phyloP scores from a whole-genome alignment of 2,888 invertebrate genomes.

The Pseudoips prasinana region DNA sequence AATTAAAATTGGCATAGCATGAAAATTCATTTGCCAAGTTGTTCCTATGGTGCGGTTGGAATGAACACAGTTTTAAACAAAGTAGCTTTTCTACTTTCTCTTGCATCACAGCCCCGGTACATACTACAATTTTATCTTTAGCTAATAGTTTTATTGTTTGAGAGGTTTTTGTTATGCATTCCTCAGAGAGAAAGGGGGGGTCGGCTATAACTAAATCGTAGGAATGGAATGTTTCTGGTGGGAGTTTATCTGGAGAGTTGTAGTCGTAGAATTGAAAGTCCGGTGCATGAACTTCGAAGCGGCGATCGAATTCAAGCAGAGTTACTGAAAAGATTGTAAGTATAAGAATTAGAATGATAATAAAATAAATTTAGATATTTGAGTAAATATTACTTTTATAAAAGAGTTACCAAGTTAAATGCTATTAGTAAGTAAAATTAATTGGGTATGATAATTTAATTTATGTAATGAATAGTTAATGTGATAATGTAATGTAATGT shows the following conservation, averaged over 20 bases:
- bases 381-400: too few species aligned
- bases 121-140: constrained; percentile 90
- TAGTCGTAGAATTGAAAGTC: constrained; percentile 95
- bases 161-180: constrained; percentile 93
- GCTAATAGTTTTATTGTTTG: constrained; percentile 88
- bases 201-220: constrained; percentile 95
- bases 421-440: too few species aligned
- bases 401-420: too few species aligned
- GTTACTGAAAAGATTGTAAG: constrained; percentile 78
- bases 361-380: too few species aligned
- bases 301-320: constrained; percentile 91
- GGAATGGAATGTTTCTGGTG: constrained; percentile 77
- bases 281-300: constrained; percentile 89
- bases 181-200: constrained; percentile 97
- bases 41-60: constrained; percentile 91
- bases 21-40: constrained; percentile 96
- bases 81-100: constrained; percentile 85
- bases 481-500: too few species aligned
- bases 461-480: too few species aligned
- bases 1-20: constrained; percentile 94
- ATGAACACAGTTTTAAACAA: constrained; percentile 84
- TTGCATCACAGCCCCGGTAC: constrained; percentile 93
- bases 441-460: too few species aligned
- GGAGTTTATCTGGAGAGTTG: constrained; percentile 87
- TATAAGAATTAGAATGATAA: too few species aligned